Base-by-base conservation (phyloP, 2,797 vertebrate species). In the Mycteria americana region DNA sequence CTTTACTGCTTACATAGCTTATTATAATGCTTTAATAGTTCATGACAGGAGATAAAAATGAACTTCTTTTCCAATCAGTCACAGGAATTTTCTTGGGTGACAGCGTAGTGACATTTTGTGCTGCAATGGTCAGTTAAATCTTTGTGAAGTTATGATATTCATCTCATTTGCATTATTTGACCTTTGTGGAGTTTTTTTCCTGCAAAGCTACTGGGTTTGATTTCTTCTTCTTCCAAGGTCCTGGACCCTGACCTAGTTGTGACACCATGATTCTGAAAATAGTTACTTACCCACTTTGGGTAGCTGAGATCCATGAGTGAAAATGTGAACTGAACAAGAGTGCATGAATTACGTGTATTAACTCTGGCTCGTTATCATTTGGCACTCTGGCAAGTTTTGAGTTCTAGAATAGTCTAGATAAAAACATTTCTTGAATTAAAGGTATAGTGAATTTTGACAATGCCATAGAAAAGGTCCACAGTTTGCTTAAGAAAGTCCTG, bases 11-110 rank as follows among this genome's bases (percentile, higher is more conserved):
- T 95, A 35, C 62, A 21, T 51, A 77, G n/a, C 35, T 93, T 95
- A 41, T 76, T 67, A 51, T 77, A 69, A 74, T 78, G 18, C n/a
- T 95, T 86, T 95, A 73, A 90, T 72, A 70, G 22, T 54, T 93
- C 41, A 48, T 92, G 78, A 86, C 56, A 88, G 60, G 30, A 89
- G 27, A 72, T 59, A 87, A 91, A 84, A 94, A 69, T 64, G 6
- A 95, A 41, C 31, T 93, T 90, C 31, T 86, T 89, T 90, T 96
- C 80, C 37, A 91, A 6, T 84, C 69, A 88, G 45, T 85, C 59
- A 33, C 9, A 72, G 39, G 39, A 86, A 27, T 94, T 96, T 94
- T 81, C 45, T 77, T 85, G 68, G 23, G 33, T 68, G 51, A 79
- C 43, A 77, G 16, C 13, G 16, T 45, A 63, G 35, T 89, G 91